A percentile compares a stretch with the other conserved stretches of the same genome.
phyloP scores from a whole-genome alignment of 1,140 invertebrate species.

The Anadara kagoshimensis region DNA sequence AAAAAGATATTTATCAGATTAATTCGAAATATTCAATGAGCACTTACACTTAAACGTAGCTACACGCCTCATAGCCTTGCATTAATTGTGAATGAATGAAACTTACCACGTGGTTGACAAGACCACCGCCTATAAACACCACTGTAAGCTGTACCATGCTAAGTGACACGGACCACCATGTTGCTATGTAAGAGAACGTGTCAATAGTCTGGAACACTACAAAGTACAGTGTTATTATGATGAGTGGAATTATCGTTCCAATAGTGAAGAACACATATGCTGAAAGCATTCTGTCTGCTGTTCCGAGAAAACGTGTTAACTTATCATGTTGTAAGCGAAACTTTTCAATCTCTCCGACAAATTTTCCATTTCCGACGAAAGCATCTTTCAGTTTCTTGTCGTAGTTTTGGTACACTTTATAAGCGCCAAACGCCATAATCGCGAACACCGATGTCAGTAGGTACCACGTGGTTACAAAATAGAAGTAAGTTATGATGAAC shows the following conservation, averaged over 20 bases:
- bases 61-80: no score
- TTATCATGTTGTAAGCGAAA: conserved; percentile 20
- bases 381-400: conserved; percentile 19
- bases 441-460: conserved; percentile 31
- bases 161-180: conserved; percentile 39
- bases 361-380: conserved; percentile 24
- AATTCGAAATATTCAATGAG: no score
- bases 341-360: conserved; percentile 34
- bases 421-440: conserved; percentile 10
- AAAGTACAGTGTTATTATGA: conserved; percentile 43
- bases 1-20: no score
- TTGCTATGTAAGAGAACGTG: conserved; percentile 33
- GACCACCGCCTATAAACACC: conserved; percentile 35
- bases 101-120: conserved; percentile 40
- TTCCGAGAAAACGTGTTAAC: conserved; percentile 7
- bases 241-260: conserved; percentile 36
- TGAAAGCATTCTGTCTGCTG: conserved; percentile 31
- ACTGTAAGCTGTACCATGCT: conserved; percentile 32
- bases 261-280: conserved; percentile 32
- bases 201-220: conserved; percentile 33
- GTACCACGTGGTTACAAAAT: conserved; percentile 37
- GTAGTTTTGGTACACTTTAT: conserved; percentile 23
- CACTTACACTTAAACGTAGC: no score
- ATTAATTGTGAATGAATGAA: not conserved
- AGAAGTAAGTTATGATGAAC: conserved; percentile 25